Evolutionary conservation across 2,113 vertebrate genomes (phyloP).

Genomic region (Notarius quadriscutis): DNA sequence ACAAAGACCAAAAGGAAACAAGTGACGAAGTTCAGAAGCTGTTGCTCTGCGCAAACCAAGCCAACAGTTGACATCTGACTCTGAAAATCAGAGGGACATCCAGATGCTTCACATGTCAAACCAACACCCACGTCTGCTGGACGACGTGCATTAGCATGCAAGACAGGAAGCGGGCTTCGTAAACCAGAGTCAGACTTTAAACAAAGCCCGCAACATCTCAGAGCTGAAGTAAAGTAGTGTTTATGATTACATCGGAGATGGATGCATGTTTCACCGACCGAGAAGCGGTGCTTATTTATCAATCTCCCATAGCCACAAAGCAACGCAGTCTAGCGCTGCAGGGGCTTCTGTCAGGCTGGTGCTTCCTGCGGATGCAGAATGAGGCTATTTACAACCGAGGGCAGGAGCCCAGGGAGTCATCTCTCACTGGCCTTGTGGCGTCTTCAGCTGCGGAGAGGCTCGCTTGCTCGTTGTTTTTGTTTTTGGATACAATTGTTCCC

Average conservation of each 20-base stretch:
- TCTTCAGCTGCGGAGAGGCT: conserved; percentile 37
- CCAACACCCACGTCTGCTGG: not conserved
- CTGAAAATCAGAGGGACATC: not conserved
- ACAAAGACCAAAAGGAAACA: conserved; percentile 33
- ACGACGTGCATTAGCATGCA: not conserved
- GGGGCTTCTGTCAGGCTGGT: conserved; percentile 29
- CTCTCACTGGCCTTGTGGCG: conserved; percentile 42
- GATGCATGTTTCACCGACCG: conserved; percentile 33
- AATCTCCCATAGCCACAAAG: conserved; percentile 38
- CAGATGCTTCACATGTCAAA: not conserved
- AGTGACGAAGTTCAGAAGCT: conserved; percentile 28
- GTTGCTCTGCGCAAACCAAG: not conserved
- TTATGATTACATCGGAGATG: conserved; percentile 33
- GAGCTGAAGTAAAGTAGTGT: not conserved
- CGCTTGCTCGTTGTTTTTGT: conserved; percentile 43
- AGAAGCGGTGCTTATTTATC: conserved; percentile 39
- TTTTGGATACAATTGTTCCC: conserved; percentile 49
- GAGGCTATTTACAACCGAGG: conserved; percentile 50
- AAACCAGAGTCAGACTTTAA: conserved; percentile 15
- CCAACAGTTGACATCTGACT: not conserved
- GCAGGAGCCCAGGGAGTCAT: conserved; percentile 35
- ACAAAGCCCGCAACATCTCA: conserved; percentile 16
- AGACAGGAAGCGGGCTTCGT: not conserved
- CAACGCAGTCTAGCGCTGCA: conserved; percentile 37
- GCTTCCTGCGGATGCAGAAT: conserved; percentile 46